A percentile compares a stretch with the other conserved stretches of the same genome.
Conservation (phyloP, 2,797 vertebrate genomes). For the Vipera ursinii region DNA sequence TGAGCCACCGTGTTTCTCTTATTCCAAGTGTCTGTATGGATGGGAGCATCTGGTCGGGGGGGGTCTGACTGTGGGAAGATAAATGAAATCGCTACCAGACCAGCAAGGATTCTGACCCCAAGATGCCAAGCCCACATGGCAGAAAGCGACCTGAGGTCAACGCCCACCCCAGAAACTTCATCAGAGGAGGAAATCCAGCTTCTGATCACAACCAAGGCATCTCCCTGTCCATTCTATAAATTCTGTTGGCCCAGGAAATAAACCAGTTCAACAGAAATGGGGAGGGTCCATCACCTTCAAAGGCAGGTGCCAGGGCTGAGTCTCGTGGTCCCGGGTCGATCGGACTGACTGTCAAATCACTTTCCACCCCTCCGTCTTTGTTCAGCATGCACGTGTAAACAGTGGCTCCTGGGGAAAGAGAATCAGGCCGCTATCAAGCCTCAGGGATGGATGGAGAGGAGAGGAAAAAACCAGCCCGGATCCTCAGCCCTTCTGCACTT, state of each 20-base stretch:
- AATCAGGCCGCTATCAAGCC: neutral
- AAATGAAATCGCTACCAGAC: neutral
- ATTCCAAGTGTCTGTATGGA: neutral
- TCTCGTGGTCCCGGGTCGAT: conserved; percentile 71
- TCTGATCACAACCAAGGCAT: neutral
- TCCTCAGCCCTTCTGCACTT: neutral
- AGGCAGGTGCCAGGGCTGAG: conserved; percentile 78
- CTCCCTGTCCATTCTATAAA: no score
- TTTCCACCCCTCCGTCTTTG: conserved; percentile 82
- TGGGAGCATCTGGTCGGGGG: neutral
- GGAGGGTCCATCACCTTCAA: conserved; percentile 68
- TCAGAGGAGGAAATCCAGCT: neutral
- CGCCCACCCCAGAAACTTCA: neutral
- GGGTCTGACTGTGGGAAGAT: neutral
- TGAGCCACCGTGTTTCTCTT: neutral
- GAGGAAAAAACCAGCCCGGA: neutral
- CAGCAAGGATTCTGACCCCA: neutral
- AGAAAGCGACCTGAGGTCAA: neutral
- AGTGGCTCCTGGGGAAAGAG: conserved; percentile 78
- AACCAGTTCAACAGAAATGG: neutral
- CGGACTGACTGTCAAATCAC: conserved; percentile 91
- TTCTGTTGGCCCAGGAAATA: neutral
- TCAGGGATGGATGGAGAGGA: neutral
- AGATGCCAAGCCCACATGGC: neutral
- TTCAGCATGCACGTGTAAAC: conserved; percentile 98